phyloP scores from a whole-genome alignment of 2,888 invertebrate genomes.

The Cylindroiulus punctatus region DNA sequence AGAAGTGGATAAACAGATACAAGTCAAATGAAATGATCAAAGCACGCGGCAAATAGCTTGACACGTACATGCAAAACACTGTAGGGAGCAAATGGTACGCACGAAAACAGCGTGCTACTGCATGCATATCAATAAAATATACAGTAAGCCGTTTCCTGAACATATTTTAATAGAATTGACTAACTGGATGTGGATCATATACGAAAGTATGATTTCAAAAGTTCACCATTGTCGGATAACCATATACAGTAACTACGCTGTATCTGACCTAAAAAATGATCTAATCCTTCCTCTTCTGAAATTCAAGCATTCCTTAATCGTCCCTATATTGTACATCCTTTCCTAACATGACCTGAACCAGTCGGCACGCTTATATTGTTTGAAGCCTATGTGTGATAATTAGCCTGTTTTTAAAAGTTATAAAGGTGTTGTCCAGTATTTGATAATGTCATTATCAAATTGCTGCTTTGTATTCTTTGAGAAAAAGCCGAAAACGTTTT shows the following conservation, averaged over 20 bases:
- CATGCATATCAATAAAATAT: neutral
- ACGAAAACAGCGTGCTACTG: no score
- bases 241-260: no score
- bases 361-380: neutral
- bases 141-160: neutral
- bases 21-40: neutral
- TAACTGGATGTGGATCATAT: no score
- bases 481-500: slow-evolving; percentile 25
- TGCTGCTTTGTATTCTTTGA: slow-evolving; percentile 10
- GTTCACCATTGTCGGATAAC: no score
- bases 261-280: no score
- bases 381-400: neutral
- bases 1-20: neutral
- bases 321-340: no score
- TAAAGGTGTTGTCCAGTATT: neutral
- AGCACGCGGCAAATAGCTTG: neutral
- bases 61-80: neutral
- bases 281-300: no score
- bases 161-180: neutral
- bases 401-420: neutral
- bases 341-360: neutral
- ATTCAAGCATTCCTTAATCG: no score
- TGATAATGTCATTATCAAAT: neutral
- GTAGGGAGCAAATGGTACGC: neutral
- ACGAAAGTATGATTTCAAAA: no score